These are phyloP conservation scores for Lordiphosa fenestrarum DNA, from an alignment of 2,888 invertebrate species.

Conservation along the genomic window DNA sequence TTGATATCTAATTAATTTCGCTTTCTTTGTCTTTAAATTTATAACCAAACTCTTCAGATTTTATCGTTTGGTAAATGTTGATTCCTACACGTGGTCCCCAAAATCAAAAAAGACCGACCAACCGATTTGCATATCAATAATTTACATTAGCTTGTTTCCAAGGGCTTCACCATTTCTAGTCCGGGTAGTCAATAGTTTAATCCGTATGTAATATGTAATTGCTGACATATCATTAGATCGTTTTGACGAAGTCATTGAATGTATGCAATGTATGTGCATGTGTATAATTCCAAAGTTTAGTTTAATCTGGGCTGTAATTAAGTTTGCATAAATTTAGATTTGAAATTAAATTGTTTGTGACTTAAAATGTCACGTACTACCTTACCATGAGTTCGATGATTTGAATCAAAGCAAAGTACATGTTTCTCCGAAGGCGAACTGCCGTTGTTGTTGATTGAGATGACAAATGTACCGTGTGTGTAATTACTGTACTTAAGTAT, in stretches of 20 bases:
- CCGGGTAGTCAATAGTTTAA: slow-evolving; percentile 14
- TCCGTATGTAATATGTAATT: slow-evolving; percentile 41
- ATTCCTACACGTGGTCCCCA: too few species aligned
- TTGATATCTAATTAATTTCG: too few species aligned
- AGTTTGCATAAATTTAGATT: slow-evolving; percentile 62
- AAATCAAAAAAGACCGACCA: too few species aligned
- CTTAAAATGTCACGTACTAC: slow-evolving; percentile 40
- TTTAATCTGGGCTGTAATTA: slow-evolving; percentile 51
- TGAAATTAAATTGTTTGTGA: slow-evolving; percentile 35
- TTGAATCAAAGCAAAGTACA: slow-evolving; percentile 22
- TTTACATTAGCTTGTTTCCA: slow-evolving; percentile 1
- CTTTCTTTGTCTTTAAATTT: too few species aligned
- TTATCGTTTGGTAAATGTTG: too few species aligned
- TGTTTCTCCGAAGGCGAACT: slow-evolving; percentile 48
- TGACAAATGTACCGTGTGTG: background rate
- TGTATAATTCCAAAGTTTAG: slow-evolving; percentile 40
- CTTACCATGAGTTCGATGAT: slow-evolving; percentile 62
- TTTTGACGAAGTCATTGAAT: slow-evolving; percentile 49
- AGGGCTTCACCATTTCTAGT: slow-evolving; percentile 4
- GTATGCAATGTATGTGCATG: slow-evolving; percentile 25
- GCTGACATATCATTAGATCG: slow-evolving; percentile 29
- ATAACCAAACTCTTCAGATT: too few species aligned
- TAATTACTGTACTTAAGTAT: slow-evolving; percentile 16
- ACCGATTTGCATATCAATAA: too few species aligned
- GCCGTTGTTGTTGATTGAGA: slow-evolving; percentile 3